Conservation (phyloP, 2,113 vertebrate species). For the Triplophysa rosa region DNA sequence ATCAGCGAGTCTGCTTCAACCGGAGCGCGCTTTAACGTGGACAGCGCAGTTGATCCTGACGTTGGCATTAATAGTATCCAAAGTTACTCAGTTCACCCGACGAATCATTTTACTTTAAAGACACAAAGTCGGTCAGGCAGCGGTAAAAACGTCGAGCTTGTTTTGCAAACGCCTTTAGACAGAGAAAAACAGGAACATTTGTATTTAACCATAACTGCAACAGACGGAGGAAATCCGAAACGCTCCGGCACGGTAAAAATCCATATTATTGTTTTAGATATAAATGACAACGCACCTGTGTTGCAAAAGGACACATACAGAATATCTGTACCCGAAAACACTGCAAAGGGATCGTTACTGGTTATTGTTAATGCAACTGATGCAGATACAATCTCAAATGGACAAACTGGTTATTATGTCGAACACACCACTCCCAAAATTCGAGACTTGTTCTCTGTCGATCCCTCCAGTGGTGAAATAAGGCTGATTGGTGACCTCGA, state of each 20-base stretch:
- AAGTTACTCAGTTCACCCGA: constrained; percentile 56
- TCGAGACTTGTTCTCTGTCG: constrained; percentile 62
- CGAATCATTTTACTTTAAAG: constrained; percentile 60
- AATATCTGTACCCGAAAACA: constrained; percentile 64
- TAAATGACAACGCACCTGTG: constrained; percentile 68
- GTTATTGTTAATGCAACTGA: constrained; percentile 67
- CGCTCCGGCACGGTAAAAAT: constrained; percentile 62
- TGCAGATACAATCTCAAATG: constrained; percentile 67
- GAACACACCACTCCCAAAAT: constrained; percentile 52
- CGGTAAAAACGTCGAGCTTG: constrained; percentile 62
- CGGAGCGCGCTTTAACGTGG: constrained; percentile 63
- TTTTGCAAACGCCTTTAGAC: constrained; percentile 62
- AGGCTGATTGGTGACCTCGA: constrained; percentile 64
- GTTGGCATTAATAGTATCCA: constrained; percentile 62
- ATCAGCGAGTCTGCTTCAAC: constrained; percentile 64
- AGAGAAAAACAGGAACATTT: constrained; percentile 60
- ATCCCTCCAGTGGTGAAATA: constrained; percentile 65
- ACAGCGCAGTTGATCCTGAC: constrained; percentile 65
- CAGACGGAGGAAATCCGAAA: constrained; percentile 64
- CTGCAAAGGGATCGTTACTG: constrained; percentile 56
- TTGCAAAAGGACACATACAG: constrained; percentile 50
- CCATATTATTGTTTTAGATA: constrained; percentile 65
- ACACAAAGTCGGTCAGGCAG: constrained; percentile 53
- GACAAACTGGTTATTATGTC: constrained; percentile 54
- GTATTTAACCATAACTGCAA: constrained; percentile 58